A percentile compares a stretch with the other conserved stretches of the same genome.
phyloP scores from a whole-genome alignment of 2,113 vertebrate species.

The Antechinus flavipes region DNA sequence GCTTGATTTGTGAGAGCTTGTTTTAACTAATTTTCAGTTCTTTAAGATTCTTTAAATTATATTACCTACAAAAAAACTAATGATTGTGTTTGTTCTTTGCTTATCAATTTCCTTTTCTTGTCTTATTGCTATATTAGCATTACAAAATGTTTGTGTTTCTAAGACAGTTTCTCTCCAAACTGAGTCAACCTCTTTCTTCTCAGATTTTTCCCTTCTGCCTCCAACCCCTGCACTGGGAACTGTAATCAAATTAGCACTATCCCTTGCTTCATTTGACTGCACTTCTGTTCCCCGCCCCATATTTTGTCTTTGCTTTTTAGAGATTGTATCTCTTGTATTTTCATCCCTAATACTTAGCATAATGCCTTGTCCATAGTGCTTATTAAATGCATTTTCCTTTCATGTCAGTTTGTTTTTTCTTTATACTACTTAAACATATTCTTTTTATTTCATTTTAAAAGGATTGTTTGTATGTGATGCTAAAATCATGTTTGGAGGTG shows the following conservation, averaged over 20 bases:
- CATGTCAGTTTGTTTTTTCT: not conserved
- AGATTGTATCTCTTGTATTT: not conserved
- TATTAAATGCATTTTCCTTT: not conserved
- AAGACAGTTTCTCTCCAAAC: not conserved
- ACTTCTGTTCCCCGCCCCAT: not conserved
- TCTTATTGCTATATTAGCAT: not conserved
- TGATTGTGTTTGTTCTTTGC: not conserved
- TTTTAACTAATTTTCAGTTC: not conserved
- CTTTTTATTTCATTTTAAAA: not conserved
- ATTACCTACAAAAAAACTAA: not conserved
- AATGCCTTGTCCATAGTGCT: not conserved
- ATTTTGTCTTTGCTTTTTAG: not conserved
- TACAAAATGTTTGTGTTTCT: not conserved
- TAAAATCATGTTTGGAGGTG: not conserved
- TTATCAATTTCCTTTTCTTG: not conserved
- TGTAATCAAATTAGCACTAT: not conserved
- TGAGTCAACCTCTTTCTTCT: not conserved
- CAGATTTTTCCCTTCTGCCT: not conserved
- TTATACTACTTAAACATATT: not conserved
- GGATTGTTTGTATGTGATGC: not conserved
- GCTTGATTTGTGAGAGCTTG: not conserved
- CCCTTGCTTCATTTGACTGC: not conserved
- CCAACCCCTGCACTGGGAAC: not conserved
- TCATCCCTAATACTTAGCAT: not conserved
- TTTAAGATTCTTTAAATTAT: not conserved